Conservation (phyloP, 2,888 invertebrate species). For the Dyspetes luteomarginatus region DNA sequence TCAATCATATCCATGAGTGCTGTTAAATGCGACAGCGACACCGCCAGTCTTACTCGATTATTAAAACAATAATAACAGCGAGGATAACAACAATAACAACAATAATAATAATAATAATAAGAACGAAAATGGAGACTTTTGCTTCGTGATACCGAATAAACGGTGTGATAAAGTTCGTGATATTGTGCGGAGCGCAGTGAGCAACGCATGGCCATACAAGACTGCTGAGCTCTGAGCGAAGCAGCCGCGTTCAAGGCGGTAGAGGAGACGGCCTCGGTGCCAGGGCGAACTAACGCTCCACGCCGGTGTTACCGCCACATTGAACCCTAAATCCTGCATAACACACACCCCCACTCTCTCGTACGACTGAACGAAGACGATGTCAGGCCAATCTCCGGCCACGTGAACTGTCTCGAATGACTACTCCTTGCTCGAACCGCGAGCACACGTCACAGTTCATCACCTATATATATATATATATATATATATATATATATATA, state of each 20-base stretch:
- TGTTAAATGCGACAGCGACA: neutral
- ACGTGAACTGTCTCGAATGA: slow-evolving; percentile 62
- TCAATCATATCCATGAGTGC: neutral
- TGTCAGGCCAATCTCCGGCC: slow-evolving; percentile 66
- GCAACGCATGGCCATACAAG: slow-evolving; percentile 77
- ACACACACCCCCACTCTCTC: slow-evolving; percentile 73
- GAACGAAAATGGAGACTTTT: neutral
- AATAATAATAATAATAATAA: neutral
- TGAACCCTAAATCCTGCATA: slow-evolving; percentile 76
- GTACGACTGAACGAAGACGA: slow-evolving; percentile 60
- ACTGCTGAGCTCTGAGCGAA: slow-evolving; percentile 67
- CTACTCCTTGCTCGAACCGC: slow-evolving; percentile 48
- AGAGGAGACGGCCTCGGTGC: slow-evolving; percentile 45
- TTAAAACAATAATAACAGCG: neutral
- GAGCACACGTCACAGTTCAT: slow-evolving; percentile 49
- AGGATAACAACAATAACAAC: slow-evolving; percentile 4
- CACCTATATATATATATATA: slow-evolving; percentile 37
- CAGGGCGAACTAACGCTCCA: slow-evolving; percentile 56
- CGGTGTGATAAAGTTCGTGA: slow-evolving; percentile 57
- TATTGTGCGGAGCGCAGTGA: slow-evolving; percentile 65
- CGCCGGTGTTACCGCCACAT: slow-evolving; percentile 64
- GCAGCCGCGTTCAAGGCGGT: slow-evolving; percentile 54
- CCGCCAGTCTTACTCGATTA: neutral
- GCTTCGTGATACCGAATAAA: slow-evolving; percentile 50
- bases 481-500: slow-evolving; percentile 7